Base-by-base conservation (phyloP, 64 coral and sea anemone species). In the Trachythela sp. region DNA sequence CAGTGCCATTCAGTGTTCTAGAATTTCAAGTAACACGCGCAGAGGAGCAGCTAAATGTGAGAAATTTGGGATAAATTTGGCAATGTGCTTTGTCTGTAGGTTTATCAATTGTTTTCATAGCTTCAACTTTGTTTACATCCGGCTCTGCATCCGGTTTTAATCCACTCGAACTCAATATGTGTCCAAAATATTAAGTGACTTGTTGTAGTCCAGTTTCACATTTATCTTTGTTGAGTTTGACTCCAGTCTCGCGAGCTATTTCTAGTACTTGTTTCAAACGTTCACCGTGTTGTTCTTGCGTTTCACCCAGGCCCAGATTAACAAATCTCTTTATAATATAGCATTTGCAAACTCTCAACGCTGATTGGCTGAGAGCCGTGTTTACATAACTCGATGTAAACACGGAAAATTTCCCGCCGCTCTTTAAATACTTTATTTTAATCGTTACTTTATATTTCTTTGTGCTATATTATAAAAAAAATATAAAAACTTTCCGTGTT, bases 181-280 rank as follows among this genome's bases (percentile, higher is more conserved):
- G 84, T 22, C n/a, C n/a, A n/a, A n/a, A n/a, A n/a, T n/a, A n/a
- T n/a, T n/a, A n/a, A n/a, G n/a, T n/a, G n/a, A n/a, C 64, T 70
- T 70, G 39, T 85, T 39, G 45, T 85, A 48, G 42, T 29, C 45
- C 24, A 24, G 45, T 0, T 48, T 85, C 32, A 20, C 84, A 85
- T 48, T 85, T 85, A 13, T 85, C 39, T 85, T 85, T 40, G 84
- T 85, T 85, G 0, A 85, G 45, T 85, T 48, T 85, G 9, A 85
- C 39, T 26, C 45, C 84, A 48, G 84, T 48, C 45, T 85, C 84
- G 11, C 10, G 39, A 37, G 41, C 84, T 48, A 14, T 85, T 26
- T 85, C 39, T 43, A 85, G 39, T 7, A 48, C 84, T 85, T 85
- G 31, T 48, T 32, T 48, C 39, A 85, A 27, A 4, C 64, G 64